These are phyloP conservation scores for Pollenia amentaria DNA, from an alignment of 2,888 invertebrate species.

Conservation along the genomic window DNA sequence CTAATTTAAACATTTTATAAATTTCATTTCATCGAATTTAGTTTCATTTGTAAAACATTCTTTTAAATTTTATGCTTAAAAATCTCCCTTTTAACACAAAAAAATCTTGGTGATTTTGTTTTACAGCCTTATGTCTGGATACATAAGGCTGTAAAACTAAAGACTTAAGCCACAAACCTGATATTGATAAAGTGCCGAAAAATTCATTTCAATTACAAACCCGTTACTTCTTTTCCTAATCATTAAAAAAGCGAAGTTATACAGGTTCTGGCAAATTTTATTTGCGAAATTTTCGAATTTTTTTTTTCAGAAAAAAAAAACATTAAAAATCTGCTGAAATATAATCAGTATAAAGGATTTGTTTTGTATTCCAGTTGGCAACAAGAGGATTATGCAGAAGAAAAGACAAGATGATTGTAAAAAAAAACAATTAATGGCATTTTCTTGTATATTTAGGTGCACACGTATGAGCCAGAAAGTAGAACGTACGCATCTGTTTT, in stretches of 20 bases:
- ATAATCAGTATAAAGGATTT: slow-evolving; percentile 20
- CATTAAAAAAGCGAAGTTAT: slow-evolving; percentile 2
- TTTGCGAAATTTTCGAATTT: neutral
- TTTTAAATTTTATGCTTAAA: neutral
- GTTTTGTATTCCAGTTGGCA: neutral
- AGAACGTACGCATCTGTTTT: slow-evolving; percentile 7
- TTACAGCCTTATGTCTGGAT: no score
- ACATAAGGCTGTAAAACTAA: slow-evolving; percentile 28
- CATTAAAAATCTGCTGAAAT: slow-evolving; percentile 5
- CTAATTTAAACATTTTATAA: slow-evolving; percentile 29
- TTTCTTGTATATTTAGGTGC: neutral
- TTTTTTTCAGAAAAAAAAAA: neutral
- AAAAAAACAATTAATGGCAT: slow-evolving; percentile 20
- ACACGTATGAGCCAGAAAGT: neutral
- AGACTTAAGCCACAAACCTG: slow-evolving; percentile 51
- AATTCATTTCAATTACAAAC: slow-evolving; percentile 43
- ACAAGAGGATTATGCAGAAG: slow-evolving; percentile 1
- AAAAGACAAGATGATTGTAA: slow-evolving; percentile 4
- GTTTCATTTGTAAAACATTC: neutral
- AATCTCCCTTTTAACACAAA: neutral
- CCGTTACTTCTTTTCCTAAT: slow-evolving; percentile 33
- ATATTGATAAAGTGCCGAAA: slow-evolving; percentile 66
- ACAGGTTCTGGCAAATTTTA: neutral
- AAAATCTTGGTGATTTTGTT: neutral
- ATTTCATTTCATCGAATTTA: slow-evolving; percentile 41